Percentiles rank a stretch among this genome's conserved stretches.
Conservation (phyloP, 2,113 vertebrate genomes). For the Oxygymnocypris stewartii region DNA sequence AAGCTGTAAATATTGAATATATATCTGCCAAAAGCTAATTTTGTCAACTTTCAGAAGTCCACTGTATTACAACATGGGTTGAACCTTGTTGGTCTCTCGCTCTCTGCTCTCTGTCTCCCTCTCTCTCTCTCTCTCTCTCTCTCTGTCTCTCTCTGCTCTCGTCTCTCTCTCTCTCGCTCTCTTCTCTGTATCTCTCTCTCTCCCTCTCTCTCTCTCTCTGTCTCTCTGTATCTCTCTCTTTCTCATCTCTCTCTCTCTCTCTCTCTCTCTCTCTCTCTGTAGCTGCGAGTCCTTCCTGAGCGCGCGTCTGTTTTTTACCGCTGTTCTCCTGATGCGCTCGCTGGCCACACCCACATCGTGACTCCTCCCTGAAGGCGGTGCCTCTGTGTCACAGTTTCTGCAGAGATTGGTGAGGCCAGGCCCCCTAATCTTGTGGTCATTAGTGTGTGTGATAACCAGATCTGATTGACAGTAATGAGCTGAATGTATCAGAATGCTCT, state of each 20-base stretch:
- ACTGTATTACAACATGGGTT: not conserved
- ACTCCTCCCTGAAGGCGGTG: constrained; percentile 71
- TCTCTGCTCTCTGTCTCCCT: not conserved
- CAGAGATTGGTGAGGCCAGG: constrained; percentile 76
- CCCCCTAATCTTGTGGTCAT: not conserved
- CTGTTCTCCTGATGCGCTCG: constrained; percentile 77
- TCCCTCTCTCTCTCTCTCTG: no score
- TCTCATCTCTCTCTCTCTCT: no score
- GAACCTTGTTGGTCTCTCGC: not conserved
- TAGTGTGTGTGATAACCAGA: not conserved
- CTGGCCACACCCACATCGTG: constrained; percentile 72
- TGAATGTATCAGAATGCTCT: not conserved
- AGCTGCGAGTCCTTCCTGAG: constrained; percentile 73
- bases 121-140: no score
- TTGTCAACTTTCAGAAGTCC: not conserved
- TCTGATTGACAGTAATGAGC: not conserved
- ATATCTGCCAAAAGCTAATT: not conserved
- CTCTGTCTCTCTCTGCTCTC: no score
- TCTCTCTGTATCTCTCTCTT: no score
- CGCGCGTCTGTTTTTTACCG: constrained; percentile 75
- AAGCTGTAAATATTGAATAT: not conserved
- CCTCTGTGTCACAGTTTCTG: constrained; percentile 84
- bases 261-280: not conserved
- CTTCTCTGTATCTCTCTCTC: no score
- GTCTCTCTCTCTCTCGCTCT: not conserved